Evolutionary conservation across 2,888 invertebrate genomes (phyloP).

Genomic region (Ceraclea dissimilis): DNA sequence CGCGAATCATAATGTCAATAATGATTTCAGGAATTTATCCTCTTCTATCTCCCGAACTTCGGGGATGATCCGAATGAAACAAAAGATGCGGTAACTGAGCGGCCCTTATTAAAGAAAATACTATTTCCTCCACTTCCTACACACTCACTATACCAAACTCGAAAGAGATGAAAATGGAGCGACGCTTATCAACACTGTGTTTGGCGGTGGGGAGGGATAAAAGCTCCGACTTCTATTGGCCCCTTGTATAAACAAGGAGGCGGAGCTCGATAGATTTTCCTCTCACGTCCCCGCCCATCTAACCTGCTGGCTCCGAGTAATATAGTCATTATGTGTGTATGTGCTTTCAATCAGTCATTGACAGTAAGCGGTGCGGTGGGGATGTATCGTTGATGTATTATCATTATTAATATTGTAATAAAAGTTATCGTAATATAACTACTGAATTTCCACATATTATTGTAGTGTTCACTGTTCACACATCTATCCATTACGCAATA

Average conservation of each 20-base stretch:
- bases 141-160: background rate
- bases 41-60: background rate
- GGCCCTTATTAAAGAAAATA: conserved; percentile 17
- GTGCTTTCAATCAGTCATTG: conserved; percentile 10
- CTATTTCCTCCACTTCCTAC: background rate
- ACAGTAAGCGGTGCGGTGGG: background rate
- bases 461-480: no score
- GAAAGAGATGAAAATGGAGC: conserved; percentile 8
- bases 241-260: background rate
- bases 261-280: conserved; percentile 2
- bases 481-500: no score
- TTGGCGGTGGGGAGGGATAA: conserved; percentile 1
- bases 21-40: conserved; percentile 7
- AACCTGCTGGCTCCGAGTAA: background rate
- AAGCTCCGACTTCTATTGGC: conserved; percentile 5
- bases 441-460: no score
- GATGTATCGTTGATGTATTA: background rate
- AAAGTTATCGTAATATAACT: background rate
- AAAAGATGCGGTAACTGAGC: conserved; percentile 13
- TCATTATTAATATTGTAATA: background rate
- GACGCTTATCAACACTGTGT: background rate
- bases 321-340: conserved; percentile 2
- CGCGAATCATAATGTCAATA: conserved; percentile 17
- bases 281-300: background rate
- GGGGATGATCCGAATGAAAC: conserved; percentile 3